These are phyloP conservation scores for Penaeus vannamei DNA, from an alignment of 1,140 invertebrate species.

Conservation along the genomic window DNA sequence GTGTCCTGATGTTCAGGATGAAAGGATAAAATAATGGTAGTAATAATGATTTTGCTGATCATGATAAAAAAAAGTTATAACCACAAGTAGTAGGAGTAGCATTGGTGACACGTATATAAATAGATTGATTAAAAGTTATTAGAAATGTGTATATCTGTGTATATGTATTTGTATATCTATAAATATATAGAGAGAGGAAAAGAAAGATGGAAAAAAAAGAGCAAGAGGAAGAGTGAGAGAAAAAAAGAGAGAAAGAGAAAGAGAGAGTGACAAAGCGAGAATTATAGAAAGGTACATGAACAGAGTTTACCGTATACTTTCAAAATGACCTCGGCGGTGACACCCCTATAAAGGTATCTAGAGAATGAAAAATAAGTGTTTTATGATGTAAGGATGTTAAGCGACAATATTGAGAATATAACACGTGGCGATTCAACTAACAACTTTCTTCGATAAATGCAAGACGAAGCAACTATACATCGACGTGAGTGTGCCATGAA, in stretches of 20 bases:
- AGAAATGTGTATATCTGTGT: not conserved
- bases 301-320: not conserved
- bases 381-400: too few relatives aligned
- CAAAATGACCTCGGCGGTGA: not conserved
- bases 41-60: too few relatives aligned
- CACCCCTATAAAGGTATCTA: not conserved
- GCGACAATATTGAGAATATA: too few relatives aligned
- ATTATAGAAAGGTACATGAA: not conserved
- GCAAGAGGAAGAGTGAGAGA: conserved; percentile 1
- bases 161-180: not conserved
- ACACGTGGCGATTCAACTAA: too few relatives aligned
- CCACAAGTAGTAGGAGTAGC: too few relatives aligned
- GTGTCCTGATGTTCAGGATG: too few relatives aligned
- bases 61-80: too few relatives aligned
- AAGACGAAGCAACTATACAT: too few relatives aligned
- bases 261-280: not conserved
- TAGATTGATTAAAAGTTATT: not conserved
- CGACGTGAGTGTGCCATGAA: too few relatives aligned
- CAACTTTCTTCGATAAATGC: too few relatives aligned
- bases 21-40: too few relatives aligned
- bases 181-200: not conserved
- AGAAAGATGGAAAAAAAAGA: conserved; percentile 13
- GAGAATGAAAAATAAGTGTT: too few relatives aligned
- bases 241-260: conserved; percentile 12
- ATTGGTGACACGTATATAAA: not conserved